Percentiles rank a stretch among this genome's conserved stretches.
phyloP scores from a whole-genome alignment of 2,113 vertebrate genomes.

The Ancistrus triradiatus region DNA sequence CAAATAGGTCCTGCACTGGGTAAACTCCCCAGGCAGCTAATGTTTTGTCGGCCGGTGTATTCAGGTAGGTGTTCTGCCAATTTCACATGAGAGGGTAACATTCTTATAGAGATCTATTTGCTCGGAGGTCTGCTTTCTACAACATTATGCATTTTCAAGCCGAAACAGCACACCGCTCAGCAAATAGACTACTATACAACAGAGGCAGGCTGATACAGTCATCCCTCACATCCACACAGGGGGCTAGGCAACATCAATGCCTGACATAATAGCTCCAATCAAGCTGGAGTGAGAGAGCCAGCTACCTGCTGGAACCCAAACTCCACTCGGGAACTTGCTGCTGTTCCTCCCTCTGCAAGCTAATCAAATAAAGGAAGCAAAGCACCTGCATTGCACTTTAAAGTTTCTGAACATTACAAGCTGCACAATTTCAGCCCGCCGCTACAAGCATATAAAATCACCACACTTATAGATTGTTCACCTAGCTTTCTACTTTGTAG shows the following conservation, averaged over 20 bases:
- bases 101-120: constrained; percentile 46
- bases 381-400: constrained; percentile 22
- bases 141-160: constrained; percentile 50
- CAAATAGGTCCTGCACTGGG: constrained; percentile 8
- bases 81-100: constrained; percentile 38
- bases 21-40: constrained; percentile 28
- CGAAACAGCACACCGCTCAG: constrained; percentile 34
- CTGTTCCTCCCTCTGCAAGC: neutral
- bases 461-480: no score
- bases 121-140: constrained; percentile 46
- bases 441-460: constrained; percentile 4
- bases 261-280: constrained; percentile 39
- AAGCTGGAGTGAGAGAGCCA: constrained; percentile 20
- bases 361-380: constrained; percentile 16
- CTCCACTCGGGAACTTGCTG: constrained; percentile 3
- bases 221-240: constrained; percentile 49
- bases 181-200: constrained; percentile 54
- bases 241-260: constrained; percentile 49
- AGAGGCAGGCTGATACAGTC: constrained; percentile 53
- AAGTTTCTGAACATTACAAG: constrained; percentile 24
- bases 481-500: no score
- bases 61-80: constrained; percentile 24
- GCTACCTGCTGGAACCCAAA: constrained; percentile 23
- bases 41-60: constrained; percentile 23
- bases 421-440: constrained; percentile 4